A percentile compares a stretch with the other conserved stretches of the same genome.
phyloP scores from a whole-genome alignment of 2,113 vertebrate species.

The Notechis scutatus region DNA sequence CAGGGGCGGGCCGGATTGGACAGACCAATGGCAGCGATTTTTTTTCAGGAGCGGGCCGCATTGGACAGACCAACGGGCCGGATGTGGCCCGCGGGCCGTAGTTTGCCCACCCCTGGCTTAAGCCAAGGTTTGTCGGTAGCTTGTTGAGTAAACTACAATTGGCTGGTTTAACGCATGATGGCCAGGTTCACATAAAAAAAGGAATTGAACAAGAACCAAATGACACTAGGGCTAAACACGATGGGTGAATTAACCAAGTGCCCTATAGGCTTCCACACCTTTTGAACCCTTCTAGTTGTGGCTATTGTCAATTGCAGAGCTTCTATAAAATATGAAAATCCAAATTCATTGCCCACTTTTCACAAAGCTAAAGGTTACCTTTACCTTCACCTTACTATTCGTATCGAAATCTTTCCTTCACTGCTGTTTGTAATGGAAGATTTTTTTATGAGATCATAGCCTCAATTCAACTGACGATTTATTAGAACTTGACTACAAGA shows the following conservation, averaged over 20 bases:
- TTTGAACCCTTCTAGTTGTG: no score
- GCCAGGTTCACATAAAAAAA: neutral
- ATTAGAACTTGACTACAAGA: neutral
- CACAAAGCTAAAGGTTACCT: no score
- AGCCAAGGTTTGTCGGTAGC: neutral
- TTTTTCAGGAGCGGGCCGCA: no score
- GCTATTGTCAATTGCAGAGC: neutral
- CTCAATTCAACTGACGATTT: neutral
- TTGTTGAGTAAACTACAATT: neutral
- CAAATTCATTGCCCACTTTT: neutral
- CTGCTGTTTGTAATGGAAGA: neutral
- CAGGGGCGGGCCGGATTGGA: no score
- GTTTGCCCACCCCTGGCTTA: no score
- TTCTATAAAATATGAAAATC: neutral
- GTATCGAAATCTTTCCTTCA: neutral
- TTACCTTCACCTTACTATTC: neutral
- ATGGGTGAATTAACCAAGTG: no score
- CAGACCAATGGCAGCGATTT: no score
- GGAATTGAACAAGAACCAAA: neutral
- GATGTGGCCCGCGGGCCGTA: no score
- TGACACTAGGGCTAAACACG: no score
- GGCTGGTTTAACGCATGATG: neutral
- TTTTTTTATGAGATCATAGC: neutral
- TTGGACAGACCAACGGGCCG: no score
- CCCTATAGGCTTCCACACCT: no score